These are phyloP conservation scores for Tachysurus fulvidraco DNA, from an alignment of 2,113 vertebrate genomes.

Conservation along the genomic window DNA sequence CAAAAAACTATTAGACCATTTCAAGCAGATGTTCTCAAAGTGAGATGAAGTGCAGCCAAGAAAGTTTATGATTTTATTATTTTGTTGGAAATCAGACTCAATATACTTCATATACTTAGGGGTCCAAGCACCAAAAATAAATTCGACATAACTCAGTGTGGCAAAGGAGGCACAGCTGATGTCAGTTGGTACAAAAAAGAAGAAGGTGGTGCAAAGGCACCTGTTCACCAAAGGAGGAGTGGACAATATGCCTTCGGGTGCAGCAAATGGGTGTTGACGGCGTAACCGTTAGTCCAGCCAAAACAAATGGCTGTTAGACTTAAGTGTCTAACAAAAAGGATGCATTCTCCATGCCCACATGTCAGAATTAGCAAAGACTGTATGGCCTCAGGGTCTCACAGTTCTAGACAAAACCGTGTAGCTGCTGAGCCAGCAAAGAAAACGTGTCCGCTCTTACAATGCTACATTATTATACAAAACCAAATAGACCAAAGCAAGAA, in stretches of 20 bases:
- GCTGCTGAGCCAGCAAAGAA: not conserved
- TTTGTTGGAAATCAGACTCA: not conserved
- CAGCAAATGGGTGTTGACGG: not conserved
- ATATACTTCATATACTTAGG: not conserved
- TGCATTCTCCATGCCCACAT: not conserved
- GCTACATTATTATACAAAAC: not conserved
- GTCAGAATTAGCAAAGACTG: not conserved
- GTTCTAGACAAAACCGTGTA: not conserved
- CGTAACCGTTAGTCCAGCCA: not conserved
- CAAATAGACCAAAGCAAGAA: not conserved
- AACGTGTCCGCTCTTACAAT: not conserved
- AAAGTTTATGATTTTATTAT: not conserved
- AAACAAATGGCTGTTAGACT: not conserved
- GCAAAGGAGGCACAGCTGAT: not conserved
- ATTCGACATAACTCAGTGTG: not conserved
- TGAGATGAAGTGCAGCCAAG: not conserved
- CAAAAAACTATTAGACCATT: not conserved
- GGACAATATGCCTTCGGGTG: no score
- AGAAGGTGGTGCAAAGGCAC: not conserved
- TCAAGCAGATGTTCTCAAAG: not conserved
- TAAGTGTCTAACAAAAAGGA: not conserved
- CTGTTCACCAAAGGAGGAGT: not conserved
- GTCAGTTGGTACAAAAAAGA: not conserved
- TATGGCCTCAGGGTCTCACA: not conserved
- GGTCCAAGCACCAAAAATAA: not conserved